A percentile compares a stretch with the other conserved stretches of the same genome.
Conservation (phyloP, 2,888 invertebrate genomes). For the Chrysolina haemoptera region DNA sequence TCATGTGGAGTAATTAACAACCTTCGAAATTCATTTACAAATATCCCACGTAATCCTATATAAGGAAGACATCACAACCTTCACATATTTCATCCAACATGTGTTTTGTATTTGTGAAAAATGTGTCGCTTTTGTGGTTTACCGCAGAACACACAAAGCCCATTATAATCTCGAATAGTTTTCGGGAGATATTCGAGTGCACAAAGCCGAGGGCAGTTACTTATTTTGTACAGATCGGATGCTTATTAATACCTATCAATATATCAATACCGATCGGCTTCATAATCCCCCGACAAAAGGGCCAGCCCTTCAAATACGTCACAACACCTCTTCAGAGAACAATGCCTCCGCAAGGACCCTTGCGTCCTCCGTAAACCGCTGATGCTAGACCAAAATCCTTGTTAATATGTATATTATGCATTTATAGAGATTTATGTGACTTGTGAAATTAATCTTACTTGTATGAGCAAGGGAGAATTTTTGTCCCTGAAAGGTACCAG, state of each 20-base stretch:
- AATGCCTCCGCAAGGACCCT: constrained; percentile 56
- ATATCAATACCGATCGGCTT: constrained; percentile 63
- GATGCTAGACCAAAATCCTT: constrained; percentile 64
- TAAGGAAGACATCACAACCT: background rate
- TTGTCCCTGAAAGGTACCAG: constrained; percentile 42
- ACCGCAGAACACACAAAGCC: background rate
- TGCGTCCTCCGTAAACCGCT: constrained; percentile 63
- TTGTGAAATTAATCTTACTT: constrained; percentile 58
- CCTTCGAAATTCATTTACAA: too few species aligned
- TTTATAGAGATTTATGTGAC: constrained; percentile 64
- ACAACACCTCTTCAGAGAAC: constrained; percentile 67
- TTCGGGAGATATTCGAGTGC: background rate
- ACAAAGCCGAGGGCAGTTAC: constrained; percentile 18
- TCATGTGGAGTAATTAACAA: too few species aligned
- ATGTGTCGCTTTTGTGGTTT: constrained; percentile 2
- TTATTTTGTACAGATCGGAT: constrained; percentile 36
- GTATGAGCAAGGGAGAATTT: constrained; percentile 46
- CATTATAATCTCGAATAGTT: constrained; percentile 6
- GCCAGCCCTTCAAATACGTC: constrained; percentile 62
- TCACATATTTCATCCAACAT: background rate
- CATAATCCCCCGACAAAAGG: constrained; percentile 61
- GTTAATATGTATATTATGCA: constrained; percentile 65
- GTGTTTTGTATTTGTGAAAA: background rate
- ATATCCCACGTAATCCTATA: too few species aligned
- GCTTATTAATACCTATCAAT: constrained; percentile 60